Conservation (phyloP, 2,113 vertebrate genomes). For the Pseudolaguvia tuberculata region DNA sequence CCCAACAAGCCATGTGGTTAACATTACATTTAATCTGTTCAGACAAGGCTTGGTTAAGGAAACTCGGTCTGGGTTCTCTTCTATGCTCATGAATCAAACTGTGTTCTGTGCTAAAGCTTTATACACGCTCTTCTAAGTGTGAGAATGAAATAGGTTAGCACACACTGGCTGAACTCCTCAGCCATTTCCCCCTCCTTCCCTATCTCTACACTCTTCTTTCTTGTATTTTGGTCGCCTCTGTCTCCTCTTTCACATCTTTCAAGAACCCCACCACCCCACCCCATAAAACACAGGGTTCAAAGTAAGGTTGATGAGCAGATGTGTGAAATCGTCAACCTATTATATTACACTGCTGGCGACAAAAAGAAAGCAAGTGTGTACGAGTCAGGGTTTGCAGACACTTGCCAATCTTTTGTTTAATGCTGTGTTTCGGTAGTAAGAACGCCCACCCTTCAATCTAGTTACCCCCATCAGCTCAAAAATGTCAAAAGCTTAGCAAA, state of each 20-base stretch:
- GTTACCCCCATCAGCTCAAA: too few species aligned
- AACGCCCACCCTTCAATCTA: too few species aligned
- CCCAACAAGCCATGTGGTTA: slow-evolving; percentile 46
- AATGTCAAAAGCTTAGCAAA: slow-evolving; percentile 54
- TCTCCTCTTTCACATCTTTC: slow-evolving; percentile 48
- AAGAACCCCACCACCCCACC: neutral
- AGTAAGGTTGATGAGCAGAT: slow-evolving; percentile 67
- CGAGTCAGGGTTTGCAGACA: slow-evolving; percentile 3
- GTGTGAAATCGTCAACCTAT: slow-evolving; percentile 69
- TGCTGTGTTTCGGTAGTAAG: slow-evolving; percentile 30
- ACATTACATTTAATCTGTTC: slow-evolving; percentile 52
- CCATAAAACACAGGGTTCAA: slow-evolving; percentile 54
- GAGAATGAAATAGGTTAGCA: slow-evolving; percentile 34
- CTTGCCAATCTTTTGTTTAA: slow-evolving; percentile 32
- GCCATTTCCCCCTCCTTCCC: slow-evolving; percentile 56
- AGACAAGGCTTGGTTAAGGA: too few species aligned
- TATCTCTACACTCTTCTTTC: slow-evolving; percentile 35
- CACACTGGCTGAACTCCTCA: slow-evolving; percentile 45
- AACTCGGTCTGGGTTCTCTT: slow-evolving; percentile 21
- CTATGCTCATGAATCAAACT: slow-evolving; percentile 21
- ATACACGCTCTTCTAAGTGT: slow-evolving; percentile 29
- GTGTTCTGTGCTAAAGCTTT: neutral
- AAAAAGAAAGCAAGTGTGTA: slow-evolving; percentile 50
- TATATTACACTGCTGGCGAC: slow-evolving; percentile 64
- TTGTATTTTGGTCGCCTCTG: slow-evolving; percentile 12